phyloP scores from a whole-genome alignment of 64 coral and sea anemone genomes.

The Acropora yongei region DNA sequence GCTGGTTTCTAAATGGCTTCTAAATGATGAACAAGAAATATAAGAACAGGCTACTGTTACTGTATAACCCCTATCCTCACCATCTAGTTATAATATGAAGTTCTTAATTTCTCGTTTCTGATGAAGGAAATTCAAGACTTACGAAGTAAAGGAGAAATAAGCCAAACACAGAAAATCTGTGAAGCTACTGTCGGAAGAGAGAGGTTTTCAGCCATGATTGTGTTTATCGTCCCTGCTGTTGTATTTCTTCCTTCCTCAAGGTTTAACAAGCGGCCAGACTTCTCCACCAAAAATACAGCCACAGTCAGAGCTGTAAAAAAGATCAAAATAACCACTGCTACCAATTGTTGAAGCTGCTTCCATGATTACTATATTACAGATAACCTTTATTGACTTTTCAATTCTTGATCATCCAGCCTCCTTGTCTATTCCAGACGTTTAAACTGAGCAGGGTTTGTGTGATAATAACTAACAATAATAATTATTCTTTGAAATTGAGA shows the following conservation, averaged over 20 bases:
- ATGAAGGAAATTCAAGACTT: conserved; percentile 7
- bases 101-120: no score
- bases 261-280: conserved; percentile 82
- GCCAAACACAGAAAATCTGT: conserved; percentile 94
- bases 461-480: no score
- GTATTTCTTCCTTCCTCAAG: conserved; percentile 91
- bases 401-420: no score
- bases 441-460: no score
- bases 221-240: conserved; percentile 87
- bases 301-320: conserved; percentile 84
- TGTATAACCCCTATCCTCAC: no score
- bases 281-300: conserved; percentile 92
- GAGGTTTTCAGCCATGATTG: conserved; percentile 93
- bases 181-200: conserved; percentile 63
- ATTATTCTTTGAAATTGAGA: no score
- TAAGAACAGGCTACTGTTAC: no score
- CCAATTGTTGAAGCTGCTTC: neutral
- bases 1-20: neutral
- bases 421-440: no score
- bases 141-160: conserved; percentile 93
- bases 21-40: no score
- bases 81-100: no score
- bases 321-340: neutral
- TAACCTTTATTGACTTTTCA: no score
- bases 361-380: no score